Conservation (phyloP, 2,113 vertebrate genomes). For the Chaetodon trifascialis region DNA sequence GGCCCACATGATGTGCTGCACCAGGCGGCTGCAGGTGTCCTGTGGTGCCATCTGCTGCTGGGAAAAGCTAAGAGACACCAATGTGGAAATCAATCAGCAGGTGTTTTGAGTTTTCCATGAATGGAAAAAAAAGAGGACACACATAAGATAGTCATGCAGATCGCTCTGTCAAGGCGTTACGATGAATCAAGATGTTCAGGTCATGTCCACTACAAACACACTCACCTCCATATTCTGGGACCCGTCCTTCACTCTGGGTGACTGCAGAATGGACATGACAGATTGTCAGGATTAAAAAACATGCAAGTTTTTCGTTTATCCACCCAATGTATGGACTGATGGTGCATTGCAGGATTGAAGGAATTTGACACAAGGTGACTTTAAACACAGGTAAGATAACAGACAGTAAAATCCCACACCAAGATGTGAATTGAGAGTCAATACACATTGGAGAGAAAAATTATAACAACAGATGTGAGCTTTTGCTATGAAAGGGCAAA, state of each 20-base stretch:
- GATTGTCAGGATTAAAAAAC: slow-evolving; percentile 79
- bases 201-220: slow-evolving; percentile 70
- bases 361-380: slow-evolving; percentile 52
- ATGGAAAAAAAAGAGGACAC: slow-evolving; percentile 6
- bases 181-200: slow-evolving; percentile 53
- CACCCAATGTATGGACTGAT: slow-evolving; percentile 40
- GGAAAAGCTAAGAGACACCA: slow-evolving; percentile 69
- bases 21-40: slow-evolving; percentile 86
- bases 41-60: slow-evolving; percentile 69
- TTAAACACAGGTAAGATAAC: slow-evolving; percentile 38
- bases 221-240: slow-evolving; percentile 93
- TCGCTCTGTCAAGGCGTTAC: slow-evolving; percentile 30
- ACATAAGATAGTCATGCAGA: slow-evolving; percentile 71
- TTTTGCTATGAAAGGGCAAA: neutral
- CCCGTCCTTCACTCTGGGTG: slow-evolving; percentile 96
- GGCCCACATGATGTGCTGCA: slow-evolving; percentile 85
- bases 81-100: neutral
- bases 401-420: slow-evolving; percentile 61
- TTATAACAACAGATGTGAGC: slow-evolving; percentile 2
- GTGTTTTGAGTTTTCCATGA: neutral
- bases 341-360: slow-evolving; percentile 59
- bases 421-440: slow-evolving; percentile 30
- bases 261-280: slow-evolving; percentile 88
- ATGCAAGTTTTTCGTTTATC: slow-evolving; percentile 64
- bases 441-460: slow-evolving; percentile 22